Base-by-base conservation (phyloP, 23 tunicate genomes). In the Styela plicata region DNA sequence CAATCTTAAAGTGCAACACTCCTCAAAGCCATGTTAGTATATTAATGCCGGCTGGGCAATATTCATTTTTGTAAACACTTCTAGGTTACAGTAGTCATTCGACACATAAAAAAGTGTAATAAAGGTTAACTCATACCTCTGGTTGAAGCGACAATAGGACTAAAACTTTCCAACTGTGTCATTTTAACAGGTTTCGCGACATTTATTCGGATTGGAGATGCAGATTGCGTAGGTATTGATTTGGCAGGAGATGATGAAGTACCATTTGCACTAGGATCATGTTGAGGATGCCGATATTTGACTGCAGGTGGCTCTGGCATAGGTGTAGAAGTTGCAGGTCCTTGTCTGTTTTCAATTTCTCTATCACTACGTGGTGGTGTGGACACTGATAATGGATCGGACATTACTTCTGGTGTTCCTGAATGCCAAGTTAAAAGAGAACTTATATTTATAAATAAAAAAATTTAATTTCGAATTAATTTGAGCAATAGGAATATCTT, bases 101-200 rank as follows among this genome's bases (percentile, higher is more conserved):
- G n/a, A n/a, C n/a, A n/a, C n/a, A n/a, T n/a, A n/a, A n/a, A n/a
- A n/a, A n/a, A n/a, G n/a, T n/a, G n/a, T n/a, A n/a, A n/a, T n/a
- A n/a, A n/a, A n/a, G 57, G 13, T 44, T 44, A 13, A 44, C 57
- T 5, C 57, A 21, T 0, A 76, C 81, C 81, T 44, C 44, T 53
- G 18, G 81, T 29, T 25, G 63, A 22, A 53, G 64, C 29, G 0
- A 76, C 0, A 76, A 76, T 76, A 28, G 81, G 81, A 53, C 81
- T 76, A 44, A 76, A 76, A 30, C 81, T 76, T 30, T 76, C 81
- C 67, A 76, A 44, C 33, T 44, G 25, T 44, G 81, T 52, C 31
- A 76, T 76, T 52, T 76, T 76, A 1, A 44, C 81, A 44, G 81
- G 64, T 44, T 76, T 76, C 67, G 37, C 81, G 66, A 53, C 27